Conservation (phyloP, 2,888 invertebrate genomes). For the Carterocephalus palaemon region DNA sequence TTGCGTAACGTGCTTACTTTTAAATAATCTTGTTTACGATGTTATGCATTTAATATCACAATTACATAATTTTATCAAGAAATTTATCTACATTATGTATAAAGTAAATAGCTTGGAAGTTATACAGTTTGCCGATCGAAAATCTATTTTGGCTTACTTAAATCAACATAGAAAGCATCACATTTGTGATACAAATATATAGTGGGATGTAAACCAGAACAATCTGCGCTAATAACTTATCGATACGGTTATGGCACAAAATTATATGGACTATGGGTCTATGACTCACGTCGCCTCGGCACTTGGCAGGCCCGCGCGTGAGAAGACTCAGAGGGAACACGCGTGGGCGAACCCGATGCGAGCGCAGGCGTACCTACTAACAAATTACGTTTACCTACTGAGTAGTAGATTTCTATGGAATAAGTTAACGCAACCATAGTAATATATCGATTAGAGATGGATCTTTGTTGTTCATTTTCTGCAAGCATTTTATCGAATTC, state of each 20-base stretch:
- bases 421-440: slow-evolving; percentile 26
- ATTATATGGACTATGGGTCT: slow-evolving; percentile 42
- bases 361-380: slow-evolving; percentile 55
- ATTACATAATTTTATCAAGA: no score
- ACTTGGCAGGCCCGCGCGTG: slow-evolving; percentile 33
- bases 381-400: slow-evolving; percentile 65
- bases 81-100: no score
- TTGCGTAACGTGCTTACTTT: no score
- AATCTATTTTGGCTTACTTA: no score
- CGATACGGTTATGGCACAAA: slow-evolving; percentile 41
- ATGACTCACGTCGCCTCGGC: slow-evolving; percentile 49
- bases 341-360: slow-evolving; percentile 64
- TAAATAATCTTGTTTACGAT: no score
- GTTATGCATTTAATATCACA: no score
- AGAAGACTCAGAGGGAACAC: slow-evolving; percentile 43
- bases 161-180: no score
- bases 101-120: no score
- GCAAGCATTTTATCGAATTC: background rate
- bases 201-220: slow-evolving; percentile 28
- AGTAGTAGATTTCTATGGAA: slow-evolving; percentile 27
- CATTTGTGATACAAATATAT: background rate
- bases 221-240: slow-evolving; percentile 33
- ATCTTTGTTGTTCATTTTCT: no score
- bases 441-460: slow-evolving; percentile 1
- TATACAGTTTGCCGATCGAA: no score